Evolutionary conservation across 1,140 invertebrate genomes (phyloP).

Genomic region (Phortica variegata): DNA sequence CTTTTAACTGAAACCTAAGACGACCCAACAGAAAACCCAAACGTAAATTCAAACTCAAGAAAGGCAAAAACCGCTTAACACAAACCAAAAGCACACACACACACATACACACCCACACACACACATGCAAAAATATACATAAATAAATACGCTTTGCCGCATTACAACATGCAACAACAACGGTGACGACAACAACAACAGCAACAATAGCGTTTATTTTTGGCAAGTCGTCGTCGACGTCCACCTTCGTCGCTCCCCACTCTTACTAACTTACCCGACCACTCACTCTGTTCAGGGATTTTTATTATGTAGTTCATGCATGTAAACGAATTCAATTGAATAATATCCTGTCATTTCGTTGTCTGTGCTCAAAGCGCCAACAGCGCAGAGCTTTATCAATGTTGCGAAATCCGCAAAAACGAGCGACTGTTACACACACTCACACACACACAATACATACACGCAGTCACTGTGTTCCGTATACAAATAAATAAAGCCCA

Average conservation of each 20-base stretch:
- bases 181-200: too few species aligned
- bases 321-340: slow-evolving; percentile 55
- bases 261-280: too few species aligned
- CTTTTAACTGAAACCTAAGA: too few species aligned
- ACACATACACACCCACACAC: slow-evolving; percentile 3
- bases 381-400: slow-evolving; percentile 23
- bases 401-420: slow-evolving; percentile 29
- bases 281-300: slow-evolving; percentile 34
- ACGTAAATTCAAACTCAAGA: too few species aligned
- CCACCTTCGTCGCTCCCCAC: too few species aligned
- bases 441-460: too few species aligned
- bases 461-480: slow-evolving; percentile 1
- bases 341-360: slow-evolving; percentile 53
- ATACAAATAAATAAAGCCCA: slow-evolving; percentile 47
- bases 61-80: slow-evolving; percentile 32
- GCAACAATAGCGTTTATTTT: too few species aligned
- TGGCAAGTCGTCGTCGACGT: too few species aligned
- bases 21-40: too few species aligned
- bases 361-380: slow-evolving; percentile 25
- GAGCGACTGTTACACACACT: slow-evolving; percentile 2
- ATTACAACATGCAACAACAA: too few species aligned
- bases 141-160: slow-evolving; percentile 5
- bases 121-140: slow-evolving; percentile 3
- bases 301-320: slow-evolving; percentile 51
- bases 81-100: slow-evolving; percentile 37